These are phyloP conservation scores for Phaenicophaeus curvirostris DNA, from an alignment of 2,797 vertebrate species.

Conservation along the genomic window DNA sequence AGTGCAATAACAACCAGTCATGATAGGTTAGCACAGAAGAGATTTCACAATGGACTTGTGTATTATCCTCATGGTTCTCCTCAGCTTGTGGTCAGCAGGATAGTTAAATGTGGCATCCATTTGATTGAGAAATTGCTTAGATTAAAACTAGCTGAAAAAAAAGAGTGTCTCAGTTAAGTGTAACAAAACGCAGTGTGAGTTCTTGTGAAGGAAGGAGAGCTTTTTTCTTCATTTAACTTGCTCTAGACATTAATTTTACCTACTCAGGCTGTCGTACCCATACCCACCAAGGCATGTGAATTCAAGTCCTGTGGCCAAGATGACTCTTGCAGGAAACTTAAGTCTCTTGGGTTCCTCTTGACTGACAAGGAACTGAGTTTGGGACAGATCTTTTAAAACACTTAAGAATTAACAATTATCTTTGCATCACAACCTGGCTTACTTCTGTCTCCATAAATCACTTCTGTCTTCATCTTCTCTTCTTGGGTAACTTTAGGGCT, in stretches of 20 bases:
- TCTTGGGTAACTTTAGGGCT: background rate
- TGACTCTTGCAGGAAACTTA: background rate
- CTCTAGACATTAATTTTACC: background rate
- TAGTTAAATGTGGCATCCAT: conserved; percentile 10
- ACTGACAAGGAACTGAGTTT: background rate
- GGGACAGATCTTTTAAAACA: background rate
- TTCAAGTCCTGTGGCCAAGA: background rate
- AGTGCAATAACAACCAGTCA: conserved; percentile 52
- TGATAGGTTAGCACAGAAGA: conserved; percentile 39
- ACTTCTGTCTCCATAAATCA: background rate
- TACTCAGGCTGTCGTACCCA: background rate
- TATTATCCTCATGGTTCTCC: conserved; percentile 3
- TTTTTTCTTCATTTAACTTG: background rate
- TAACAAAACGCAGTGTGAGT: background rate
- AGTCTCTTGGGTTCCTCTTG: background rate
- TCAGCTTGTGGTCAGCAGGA: conserved; percentile 45
- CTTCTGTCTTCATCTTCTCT: background rate
- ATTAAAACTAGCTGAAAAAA: background rate
- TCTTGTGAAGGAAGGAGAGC: background rate
- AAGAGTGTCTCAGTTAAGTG: background rate
- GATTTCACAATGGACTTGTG: conserved; percentile 18
- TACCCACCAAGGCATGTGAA: background rate
- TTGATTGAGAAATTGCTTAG: background rate
- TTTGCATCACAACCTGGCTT: background rate
- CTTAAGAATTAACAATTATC: background rate